Evolutionary conservation across 2,888 invertebrate species (phyloP).

Genomic region (Timandra comae): DNA sequence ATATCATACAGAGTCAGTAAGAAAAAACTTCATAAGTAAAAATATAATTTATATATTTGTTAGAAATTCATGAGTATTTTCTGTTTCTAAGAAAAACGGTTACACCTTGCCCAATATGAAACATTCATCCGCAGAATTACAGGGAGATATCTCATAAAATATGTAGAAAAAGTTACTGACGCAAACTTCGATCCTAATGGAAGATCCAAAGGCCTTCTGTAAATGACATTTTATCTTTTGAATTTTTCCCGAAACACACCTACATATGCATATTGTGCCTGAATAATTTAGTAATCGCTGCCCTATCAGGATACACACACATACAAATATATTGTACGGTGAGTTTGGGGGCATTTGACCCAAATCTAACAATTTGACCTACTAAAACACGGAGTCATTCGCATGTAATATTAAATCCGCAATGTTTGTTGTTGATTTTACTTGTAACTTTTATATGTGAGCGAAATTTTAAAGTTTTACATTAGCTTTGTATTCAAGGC

Average conservation of each 20-base stretch:
- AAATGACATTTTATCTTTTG: constrained; percentile 8
- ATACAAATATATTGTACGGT: neutral
- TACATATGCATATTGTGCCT: constrained; percentile 6
- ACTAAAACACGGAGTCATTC: neutral
- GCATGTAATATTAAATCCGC: neutral
- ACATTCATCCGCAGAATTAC: too few species aligned
- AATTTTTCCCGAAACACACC: constrained; percentile 8
- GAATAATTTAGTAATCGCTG: constrained; percentile 11
- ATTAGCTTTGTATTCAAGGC: too few species aligned
- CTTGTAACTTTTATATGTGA: too few species aligned
- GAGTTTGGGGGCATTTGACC: neutral
- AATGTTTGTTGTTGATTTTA: neutral
- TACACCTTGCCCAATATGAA: too few species aligned
- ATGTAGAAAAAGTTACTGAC: constrained; percentile 3
- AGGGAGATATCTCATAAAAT: constrained; percentile 1
- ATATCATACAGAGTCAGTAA: too few species aligned
- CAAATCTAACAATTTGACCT: constrained; percentile 1
- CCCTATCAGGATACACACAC: constrained; percentile 7
- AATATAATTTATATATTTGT: too few species aligned
- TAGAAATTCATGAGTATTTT: too few species aligned
- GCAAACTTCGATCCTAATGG: constrained; percentile 5
- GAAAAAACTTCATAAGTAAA: too few species aligned
- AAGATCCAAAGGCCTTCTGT: constrained; percentile 4
- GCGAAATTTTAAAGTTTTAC: too few species aligned
- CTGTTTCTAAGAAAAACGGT: too few species aligned